These are phyloP conservation scores for Microplitis manilae DNA, from an alignment of 2,888 invertebrate genomes.

Conservation along the genomic window DNA sequence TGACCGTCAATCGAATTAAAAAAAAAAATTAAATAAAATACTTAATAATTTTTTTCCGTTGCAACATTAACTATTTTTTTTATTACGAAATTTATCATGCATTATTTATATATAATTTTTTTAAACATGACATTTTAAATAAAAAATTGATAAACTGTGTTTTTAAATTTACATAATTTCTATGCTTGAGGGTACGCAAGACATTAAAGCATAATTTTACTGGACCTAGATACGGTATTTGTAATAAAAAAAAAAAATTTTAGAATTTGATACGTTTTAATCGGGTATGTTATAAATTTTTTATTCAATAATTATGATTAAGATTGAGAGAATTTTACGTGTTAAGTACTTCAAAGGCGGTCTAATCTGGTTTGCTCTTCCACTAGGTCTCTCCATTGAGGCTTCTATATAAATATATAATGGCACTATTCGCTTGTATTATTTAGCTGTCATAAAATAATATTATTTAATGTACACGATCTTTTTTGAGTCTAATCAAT, in stretches of 20 bases:
- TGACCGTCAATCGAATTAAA: background rate
- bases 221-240: background rate
- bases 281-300: background rate
- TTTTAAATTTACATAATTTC: background rate
- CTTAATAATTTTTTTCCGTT: background rate
- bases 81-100: background rate
- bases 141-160: background rate
- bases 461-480: background rate
- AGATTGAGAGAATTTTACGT: conserved; percentile 16
- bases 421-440: conserved; percentile 37
- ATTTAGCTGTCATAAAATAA: conserved; percentile 30
- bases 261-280: background rate
- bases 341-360: conserved; percentile 41
- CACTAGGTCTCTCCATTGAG: conserved; percentile 38
- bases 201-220: background rate
- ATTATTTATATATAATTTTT: background rate
- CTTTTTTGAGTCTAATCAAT: background rate
- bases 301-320: background rate
- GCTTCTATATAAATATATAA: conserved; percentile 41
- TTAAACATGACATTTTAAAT: background rate
- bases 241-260: background rate
- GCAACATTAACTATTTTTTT: background rate
- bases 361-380: conserved; percentile 39
- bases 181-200: background rate
- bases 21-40: background rate